A percentile compares a stretch with the other conserved stretches of the same genome.
Evolutionary conservation across 2,888 invertebrate species (phyloP).

Genomic region (Metallyticus violacea): DNA sequence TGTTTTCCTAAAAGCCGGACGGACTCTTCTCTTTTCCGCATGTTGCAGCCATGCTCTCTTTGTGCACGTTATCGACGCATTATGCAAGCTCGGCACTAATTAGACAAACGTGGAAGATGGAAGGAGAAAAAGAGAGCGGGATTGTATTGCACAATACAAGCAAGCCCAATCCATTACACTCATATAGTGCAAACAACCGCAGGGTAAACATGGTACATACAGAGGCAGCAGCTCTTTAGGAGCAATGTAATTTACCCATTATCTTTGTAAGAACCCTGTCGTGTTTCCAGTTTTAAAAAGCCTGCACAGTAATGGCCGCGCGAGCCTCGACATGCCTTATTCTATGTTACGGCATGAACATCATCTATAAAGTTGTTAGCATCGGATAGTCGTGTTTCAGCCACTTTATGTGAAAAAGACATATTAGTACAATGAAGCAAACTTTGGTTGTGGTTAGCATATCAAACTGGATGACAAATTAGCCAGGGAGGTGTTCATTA

Average conservation of each 20-base stretch:
- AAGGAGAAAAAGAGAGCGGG: neutral
- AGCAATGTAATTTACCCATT: neutral
- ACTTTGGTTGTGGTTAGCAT: too few species aligned
- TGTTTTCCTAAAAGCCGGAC: neutral
- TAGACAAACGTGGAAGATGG: neutral
- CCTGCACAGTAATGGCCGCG: too few species aligned
- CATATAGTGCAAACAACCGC: neutral
- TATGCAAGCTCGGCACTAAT: neutral
- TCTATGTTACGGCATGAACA: too few species aligned
- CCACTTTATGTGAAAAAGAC: too few species aligned
- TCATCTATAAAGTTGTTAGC: too few species aligned
- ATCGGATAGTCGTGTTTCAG: too few species aligned
- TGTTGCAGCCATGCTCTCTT: neutral
- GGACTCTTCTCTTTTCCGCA: too few species aligned
- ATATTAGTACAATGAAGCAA: too few species aligned
- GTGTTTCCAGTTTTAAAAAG: neutral
- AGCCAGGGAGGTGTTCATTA: too few species aligned
- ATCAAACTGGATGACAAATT: too few species aligned
- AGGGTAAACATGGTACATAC: neutral
- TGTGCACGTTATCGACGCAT: neutral
- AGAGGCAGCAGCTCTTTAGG: neutral
- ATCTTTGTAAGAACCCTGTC: neutral
- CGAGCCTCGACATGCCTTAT: too few species aligned
- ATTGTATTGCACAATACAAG: neutral
- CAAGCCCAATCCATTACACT: neutral